Base-by-base conservation (phyloP, 1,140 invertebrate species). In the Gryllus bimaculatus region DNA sequence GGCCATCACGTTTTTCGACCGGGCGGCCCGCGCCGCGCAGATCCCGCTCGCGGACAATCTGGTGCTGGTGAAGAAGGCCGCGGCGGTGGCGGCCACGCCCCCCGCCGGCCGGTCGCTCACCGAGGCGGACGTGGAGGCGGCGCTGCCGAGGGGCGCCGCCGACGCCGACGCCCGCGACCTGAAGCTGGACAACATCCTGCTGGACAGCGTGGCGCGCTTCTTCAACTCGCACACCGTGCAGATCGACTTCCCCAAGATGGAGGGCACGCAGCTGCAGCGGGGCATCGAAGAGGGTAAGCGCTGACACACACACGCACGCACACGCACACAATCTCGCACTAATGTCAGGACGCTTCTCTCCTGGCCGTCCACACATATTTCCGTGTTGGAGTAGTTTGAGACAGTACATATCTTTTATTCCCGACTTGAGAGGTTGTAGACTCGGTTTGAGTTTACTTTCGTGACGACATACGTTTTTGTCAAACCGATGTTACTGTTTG, bases 161-260 rank as follows among this genome's bases (percentile, higher is more conserved):
- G 48, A 26, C 48, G 82, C 86, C 20, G 90, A 90, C 21, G 82
- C 83, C 1, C 89, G 90, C 80, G 91, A 94, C 48, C 89, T 90
- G 73, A 86, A 89, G 0, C 85, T 95, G 12, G 91, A 91, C 48
- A 87, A 88, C 18, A 89, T 94, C 84, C 85, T 95, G 0, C 88
- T 92, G 83, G 92, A 94, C 74, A 88, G 90, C 74, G 84, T 94
- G 5, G 89, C 91, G 7, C 86, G 89, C 77, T 90, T 94, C 81
- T 89, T 94, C 82, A 93, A 91, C 81, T 90, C 90, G 0, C 92
- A 93, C 82, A 91, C 90, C 47, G 83, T 95, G n/a, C 91, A 93
- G 83, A 87, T 95, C 73, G 90, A 90, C 26, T 86, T 94, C 78
- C 93, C 93, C 0, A 92, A 92, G 21, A 7, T 77, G 48, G 76